phyloP scores from a whole-genome alignment of 2,797 vertebrate genomes.

The Lacerta bilineata region DNA sequence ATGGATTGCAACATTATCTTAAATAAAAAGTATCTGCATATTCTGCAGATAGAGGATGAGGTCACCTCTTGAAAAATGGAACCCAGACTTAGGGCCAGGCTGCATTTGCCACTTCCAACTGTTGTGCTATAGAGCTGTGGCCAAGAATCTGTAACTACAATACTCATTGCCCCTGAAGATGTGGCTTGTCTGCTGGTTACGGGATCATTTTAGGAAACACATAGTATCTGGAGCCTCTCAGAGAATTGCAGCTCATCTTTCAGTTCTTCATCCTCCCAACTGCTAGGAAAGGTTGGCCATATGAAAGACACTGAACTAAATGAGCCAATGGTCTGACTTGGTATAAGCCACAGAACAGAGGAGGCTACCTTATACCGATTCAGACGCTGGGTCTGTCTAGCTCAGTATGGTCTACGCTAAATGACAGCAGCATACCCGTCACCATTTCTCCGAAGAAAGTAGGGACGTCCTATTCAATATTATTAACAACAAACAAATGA shows the following conservation, averaged over 20 bases:
- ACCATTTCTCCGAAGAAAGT: too few species aligned
- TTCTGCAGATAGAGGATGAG: neutral
- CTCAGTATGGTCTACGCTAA: too few species aligned
- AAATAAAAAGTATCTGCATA: neutral
- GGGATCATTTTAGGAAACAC: neutral
- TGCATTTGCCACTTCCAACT: too few species aligned
- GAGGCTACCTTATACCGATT: too few species aligned
- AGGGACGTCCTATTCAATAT: too few species aligned
- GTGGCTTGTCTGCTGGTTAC: neutral
- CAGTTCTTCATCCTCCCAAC: neutral
- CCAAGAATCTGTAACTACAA: neutral
- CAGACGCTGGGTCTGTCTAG: too few species aligned
- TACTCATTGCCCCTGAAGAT: neutral
- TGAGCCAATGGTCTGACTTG: too few species aligned
- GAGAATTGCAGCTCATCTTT: neutral
- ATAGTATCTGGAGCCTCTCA: neutral
- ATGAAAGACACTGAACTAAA: neutral
- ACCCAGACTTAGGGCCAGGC: neutral
- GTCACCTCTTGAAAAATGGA: neutral
- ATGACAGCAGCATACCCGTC: too few species aligned
- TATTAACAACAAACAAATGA: too few species aligned
- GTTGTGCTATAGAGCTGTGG: neutral
- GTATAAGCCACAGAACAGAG: too few species aligned
- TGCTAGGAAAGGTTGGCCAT: neutral
- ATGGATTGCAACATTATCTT: neutral